phyloP scores from a whole-genome alignment of 2,888 invertebrate species.

The Aphodius granarius region DNA sequence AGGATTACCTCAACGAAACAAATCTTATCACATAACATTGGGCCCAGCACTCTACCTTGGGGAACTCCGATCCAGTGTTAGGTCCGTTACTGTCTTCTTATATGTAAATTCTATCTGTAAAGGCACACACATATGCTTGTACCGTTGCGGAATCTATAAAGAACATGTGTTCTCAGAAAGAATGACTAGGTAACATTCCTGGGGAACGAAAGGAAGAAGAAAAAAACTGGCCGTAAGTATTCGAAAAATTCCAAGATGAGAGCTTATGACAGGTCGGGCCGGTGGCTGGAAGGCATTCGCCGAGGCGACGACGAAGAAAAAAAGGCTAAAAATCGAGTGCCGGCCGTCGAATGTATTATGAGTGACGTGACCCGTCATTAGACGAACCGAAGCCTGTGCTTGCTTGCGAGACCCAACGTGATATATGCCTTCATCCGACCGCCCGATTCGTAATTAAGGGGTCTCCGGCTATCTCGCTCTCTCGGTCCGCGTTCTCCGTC shows the following conservation, averaged over 20 bases:
- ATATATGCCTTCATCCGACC: constrained; percentile 35
- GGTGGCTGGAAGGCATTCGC: constrained; percentile 3
- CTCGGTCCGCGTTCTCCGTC: constrained; percentile 26
- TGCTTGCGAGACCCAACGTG: constrained; percentile 27
- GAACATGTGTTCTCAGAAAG: not conserved
- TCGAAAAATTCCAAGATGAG: constrained; percentile 6
- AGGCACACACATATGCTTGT: not conserved
- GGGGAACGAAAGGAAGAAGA: not conserved
- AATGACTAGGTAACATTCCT: constrained; percentile 3
- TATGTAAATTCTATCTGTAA: not conserved
- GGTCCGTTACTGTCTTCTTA: not conserved
- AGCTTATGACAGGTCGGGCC: constrained; percentile 1
- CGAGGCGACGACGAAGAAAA: constrained; percentile 2
- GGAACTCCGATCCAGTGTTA: too few relatives aligned
- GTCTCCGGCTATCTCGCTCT: constrained; percentile 20
- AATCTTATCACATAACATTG: too few relatives aligned
- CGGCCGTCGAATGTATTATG: constrained; percentile 34
- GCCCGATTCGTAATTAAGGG: constrained; percentile 25
- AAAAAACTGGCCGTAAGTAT: not conserved
- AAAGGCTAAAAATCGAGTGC: constrained; percentile 6
- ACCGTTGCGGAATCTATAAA: not conserved
- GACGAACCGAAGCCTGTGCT: constrained; percentile 33
- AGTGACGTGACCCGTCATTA: constrained; percentile 56
- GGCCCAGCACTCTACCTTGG: too few relatives aligned
- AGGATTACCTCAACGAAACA: too few relatives aligned